A percentile compares a stretch with the other conserved stretches of the same genome.
Conservation (phyloP, 2,888 invertebrate genomes). For the Catocala fraxini region DNA sequence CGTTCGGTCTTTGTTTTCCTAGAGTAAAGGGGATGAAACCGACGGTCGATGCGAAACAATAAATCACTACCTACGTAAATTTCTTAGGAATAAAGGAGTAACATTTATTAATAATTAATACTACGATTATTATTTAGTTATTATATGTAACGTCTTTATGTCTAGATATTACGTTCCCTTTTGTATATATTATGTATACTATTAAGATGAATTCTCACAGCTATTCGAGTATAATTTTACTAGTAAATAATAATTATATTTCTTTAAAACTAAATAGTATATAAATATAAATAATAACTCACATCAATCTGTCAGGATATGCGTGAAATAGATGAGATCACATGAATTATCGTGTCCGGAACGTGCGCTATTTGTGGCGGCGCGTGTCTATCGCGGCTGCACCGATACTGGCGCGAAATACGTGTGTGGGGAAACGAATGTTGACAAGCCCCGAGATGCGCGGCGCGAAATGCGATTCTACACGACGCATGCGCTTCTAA, state of each 20-base stretch:
- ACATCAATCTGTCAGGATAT: constrained; percentile 62
- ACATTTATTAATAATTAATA: neutral
- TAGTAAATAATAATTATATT: neutral
- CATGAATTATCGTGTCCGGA: constrained; percentile 57
- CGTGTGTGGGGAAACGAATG: constrained; percentile 49
- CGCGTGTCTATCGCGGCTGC: constrained; percentile 66
- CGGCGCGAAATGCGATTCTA: constrained; percentile 39
- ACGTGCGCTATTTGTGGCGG: constrained; percentile 51
- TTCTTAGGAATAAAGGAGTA: neutral
- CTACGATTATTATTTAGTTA: too few species aligned
- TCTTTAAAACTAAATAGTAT: constrained; percentile 15
- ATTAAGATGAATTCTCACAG: neutral
- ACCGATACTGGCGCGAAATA: constrained; percentile 68
- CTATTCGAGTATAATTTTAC: neutral
- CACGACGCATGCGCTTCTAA: constrained; percentile 45
- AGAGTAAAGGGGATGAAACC: constrained; percentile 22
- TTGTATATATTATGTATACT: neutral
- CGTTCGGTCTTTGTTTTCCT: constrained; percentile 42
- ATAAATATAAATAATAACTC: constrained; percentile 57
- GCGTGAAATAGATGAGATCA: constrained; percentile 70
- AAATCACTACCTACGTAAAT: neutral
- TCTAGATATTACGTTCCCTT: neutral
- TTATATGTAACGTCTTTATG: too few species aligned
- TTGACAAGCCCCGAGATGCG: constrained; percentile 60
- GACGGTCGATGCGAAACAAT: neutral